These are phyloP conservation scores for Microchrysa polita DNA, from an alignment of 2,888 invertebrate genomes.

Conservation along the genomic window DNA sequence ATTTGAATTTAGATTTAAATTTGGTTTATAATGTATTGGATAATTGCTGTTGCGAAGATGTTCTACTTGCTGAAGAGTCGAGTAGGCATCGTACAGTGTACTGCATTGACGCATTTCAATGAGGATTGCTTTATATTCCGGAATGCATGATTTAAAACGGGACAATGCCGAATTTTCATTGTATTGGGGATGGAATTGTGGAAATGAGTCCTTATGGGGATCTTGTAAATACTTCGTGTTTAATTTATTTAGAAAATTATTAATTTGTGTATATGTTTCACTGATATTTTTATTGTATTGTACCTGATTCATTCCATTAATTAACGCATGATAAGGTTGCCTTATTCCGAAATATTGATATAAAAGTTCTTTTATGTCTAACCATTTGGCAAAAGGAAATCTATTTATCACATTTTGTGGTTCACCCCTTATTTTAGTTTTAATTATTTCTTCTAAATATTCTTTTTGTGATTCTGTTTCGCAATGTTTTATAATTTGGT, in stretches of 20 bases:
- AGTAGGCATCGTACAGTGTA: too few species aligned
- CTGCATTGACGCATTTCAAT: too few species aligned
- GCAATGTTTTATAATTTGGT: neutral
- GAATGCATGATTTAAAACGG: constrained; percentile 4
- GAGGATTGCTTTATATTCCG: neutral
- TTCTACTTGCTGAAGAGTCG: too few species aligned
- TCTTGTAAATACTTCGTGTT: constrained; percentile 15
- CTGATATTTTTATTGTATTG: neutral
- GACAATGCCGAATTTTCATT: constrained; percentile 3
- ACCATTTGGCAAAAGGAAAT: constrained; percentile 15
- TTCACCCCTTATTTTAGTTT: constrained; percentile 18
- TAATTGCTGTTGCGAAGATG: too few species aligned
- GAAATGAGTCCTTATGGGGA: constrained; percentile 1
- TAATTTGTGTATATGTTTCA: too few species aligned
- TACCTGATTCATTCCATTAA: constrained; percentile 2
- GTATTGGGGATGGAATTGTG: constrained; percentile 12
- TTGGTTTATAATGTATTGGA: too few species aligned
- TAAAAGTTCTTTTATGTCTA: constrained; percentile 5
- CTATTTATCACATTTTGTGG: constrained; percentile 10
- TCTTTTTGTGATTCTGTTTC: neutral
- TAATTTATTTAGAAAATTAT: too few species aligned
- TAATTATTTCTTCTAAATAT: constrained; percentile 12
- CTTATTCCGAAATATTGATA: constrained; percentile 16
- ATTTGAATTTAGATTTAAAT: neutral
- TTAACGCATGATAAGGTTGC: neutral